Conservation (phyloP, 2,888 invertebrate species). For the Drosophila diplacantha region DNA sequence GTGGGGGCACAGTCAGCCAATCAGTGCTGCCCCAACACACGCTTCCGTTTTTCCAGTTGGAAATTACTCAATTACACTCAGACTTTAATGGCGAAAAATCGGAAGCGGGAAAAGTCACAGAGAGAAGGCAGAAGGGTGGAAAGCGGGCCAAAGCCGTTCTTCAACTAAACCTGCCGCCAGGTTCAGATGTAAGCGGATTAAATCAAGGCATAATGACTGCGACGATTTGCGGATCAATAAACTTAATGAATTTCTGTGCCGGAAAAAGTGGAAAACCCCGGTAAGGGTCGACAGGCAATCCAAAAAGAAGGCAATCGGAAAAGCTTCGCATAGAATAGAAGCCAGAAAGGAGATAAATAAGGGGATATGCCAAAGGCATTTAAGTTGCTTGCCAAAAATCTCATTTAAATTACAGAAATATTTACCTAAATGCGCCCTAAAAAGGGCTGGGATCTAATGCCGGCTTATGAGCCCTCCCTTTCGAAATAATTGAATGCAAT, state of each 20-base stretch:
- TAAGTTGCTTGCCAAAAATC: constrained; percentile 26
- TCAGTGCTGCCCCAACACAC: constrained; percentile 46
- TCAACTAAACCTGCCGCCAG: constrained; percentile 7
- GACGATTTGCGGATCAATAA: constrained; percentile 49
- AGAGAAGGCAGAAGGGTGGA: background rate
- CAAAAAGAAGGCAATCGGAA: constrained; percentile 32
- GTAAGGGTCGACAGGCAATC: constrained; percentile 4
- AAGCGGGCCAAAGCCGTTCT: background rate
- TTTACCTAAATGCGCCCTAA: constrained; percentile 54
- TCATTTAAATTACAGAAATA: constrained; percentile 62
- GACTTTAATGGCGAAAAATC: constrained; percentile 58
- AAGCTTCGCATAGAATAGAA: background rate
- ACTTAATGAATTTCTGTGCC: constrained; percentile 45
- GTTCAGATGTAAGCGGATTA: constrained; percentile 47
- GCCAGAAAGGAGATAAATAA: constrained; percentile 3
- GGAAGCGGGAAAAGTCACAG: constrained; percentile 1
- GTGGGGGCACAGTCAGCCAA: constrained; percentile 35
- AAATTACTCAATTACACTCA: constrained; percentile 68
- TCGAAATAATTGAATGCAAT: constrained; percentile 67
- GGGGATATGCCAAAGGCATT: constrained; percentile 10
- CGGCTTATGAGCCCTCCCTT: constrained; percentile 8
- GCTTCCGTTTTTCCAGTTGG: constrained; percentile 55
- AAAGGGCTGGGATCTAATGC: background rate
- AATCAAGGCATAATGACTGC: constrained; percentile 50
- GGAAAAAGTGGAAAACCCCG: constrained; percentile 10